Percentiles rank a stretch among this genome's conserved stretches.
Evolutionary conservation across 2,797 vertebrate genomes (phyloP).

Genomic region (Odontamblyopus lacepedii): DNA sequence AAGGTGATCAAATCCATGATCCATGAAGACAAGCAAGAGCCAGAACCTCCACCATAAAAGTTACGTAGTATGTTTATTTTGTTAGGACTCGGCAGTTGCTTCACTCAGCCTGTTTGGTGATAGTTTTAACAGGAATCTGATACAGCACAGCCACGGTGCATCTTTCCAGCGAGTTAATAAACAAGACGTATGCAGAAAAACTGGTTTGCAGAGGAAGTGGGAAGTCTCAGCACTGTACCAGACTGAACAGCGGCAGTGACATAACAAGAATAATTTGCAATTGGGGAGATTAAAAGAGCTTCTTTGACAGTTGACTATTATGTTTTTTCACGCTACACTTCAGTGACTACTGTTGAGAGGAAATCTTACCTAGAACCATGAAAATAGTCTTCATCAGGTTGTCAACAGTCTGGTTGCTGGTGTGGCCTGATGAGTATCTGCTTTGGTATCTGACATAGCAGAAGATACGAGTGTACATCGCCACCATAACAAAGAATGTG

Average conservation of each 20-base stretch:
- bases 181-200: conserved; percentile 22
- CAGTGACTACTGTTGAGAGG: background rate
- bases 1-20: background rate
- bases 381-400: conserved; percentile 91
- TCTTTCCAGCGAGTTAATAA: background rate
- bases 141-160: too few relatives aligned
- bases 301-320: background rate
- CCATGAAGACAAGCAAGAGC: background rate
- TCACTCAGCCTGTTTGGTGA: background rate
- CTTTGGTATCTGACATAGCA: conserved; percentile 84
- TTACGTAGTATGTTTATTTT: background rate
- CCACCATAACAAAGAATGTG: conserved; percentile 88
- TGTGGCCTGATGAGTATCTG: conserved; percentile 75
- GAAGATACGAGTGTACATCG: conserved; percentile 86
- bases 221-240: background rate
- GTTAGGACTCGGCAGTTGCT: background rate
- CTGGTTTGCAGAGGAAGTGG: conserved; percentile 27
- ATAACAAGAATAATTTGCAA: background rate
- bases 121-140: background rate
- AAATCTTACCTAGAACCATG: conserved; percentile 87
- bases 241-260: background rate
- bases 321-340: background rate
- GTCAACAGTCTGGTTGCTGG: conserved; percentile 82
- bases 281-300: background rate
- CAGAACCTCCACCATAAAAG: background rate